Percentiles rank a stretch among this genome's conserved stretches.
These are phyloP conservation scores for Nezara viridula DNA, from an alignment of 2,888 invertebrate genomes.

Conservation along the genomic window DNA sequence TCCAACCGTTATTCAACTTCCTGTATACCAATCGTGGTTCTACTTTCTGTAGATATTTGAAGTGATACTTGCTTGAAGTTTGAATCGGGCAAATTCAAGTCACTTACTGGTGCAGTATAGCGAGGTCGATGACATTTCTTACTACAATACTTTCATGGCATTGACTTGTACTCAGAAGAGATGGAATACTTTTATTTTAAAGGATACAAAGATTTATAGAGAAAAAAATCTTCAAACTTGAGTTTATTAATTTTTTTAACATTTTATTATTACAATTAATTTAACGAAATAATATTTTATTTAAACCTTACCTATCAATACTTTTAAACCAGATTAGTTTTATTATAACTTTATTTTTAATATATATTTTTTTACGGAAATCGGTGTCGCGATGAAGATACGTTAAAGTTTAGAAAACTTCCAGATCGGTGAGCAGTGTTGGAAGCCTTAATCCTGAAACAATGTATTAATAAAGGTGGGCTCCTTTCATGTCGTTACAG, in stretches of 20 bases:
- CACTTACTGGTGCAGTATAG: not conserved
- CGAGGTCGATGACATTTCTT: conserved; percentile 16
- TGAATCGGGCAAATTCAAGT: not conserved
- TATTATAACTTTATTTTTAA: too few species aligned
- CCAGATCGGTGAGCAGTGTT: not conserved
- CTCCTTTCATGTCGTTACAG: conserved; percentile 5
- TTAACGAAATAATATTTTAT: too few species aligned
- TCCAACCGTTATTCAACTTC: not conserved
- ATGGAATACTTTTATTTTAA: too few species aligned
- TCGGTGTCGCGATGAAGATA: not conserved
- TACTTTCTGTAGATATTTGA: not conserved
- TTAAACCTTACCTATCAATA: too few species aligned
- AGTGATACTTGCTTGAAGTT: not conserved
- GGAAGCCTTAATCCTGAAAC: not conserved
- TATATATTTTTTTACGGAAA: not conserved
- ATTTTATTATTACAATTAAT: too few species aligned
- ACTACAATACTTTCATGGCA: not conserved
- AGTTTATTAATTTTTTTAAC: too few species aligned
- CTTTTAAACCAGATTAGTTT: too few species aligned
- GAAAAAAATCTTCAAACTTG: too few species aligned
- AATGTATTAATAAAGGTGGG: not conserved
- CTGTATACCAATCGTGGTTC: not conserved
- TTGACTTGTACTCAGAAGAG: not conserved
- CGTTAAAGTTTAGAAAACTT: not conserved
- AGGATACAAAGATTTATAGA: too few species aligned